phyloP scores from a whole-genome alignment of 1,140 invertebrate species.

The Aphelenchoides fujianensis region DNA sequence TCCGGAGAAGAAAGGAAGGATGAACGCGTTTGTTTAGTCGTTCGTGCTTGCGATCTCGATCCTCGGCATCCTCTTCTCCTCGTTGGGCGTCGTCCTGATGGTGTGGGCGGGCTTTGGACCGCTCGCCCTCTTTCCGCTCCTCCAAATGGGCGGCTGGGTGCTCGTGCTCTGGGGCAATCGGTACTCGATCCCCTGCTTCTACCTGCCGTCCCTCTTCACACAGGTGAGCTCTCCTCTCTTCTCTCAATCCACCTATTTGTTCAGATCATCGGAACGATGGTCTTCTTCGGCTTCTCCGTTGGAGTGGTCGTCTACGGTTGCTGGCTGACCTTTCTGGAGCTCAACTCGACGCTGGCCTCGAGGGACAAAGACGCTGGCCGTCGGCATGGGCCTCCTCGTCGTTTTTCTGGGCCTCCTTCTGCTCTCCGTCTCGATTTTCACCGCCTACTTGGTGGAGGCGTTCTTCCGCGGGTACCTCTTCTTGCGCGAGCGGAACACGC shows the following conservation, averaged over 20 bases:
- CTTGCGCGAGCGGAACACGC: neutral
- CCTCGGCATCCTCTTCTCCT: neutral
- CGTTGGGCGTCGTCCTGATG: neutral
- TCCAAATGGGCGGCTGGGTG: neutral
- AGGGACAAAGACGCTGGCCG: neutral
- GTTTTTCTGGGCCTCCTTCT: neutral
- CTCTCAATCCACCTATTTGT: neutral
- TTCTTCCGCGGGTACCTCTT: neutral
- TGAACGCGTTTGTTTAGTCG: neutral
- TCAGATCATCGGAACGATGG: neutral
- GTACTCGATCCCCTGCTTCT: slow-evolving; percentile 1
- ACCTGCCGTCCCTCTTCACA: neutral
- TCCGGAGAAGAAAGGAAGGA: neutral
- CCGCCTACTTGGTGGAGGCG: neutral
- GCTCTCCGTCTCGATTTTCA: neutral
- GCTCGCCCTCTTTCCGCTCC: neutral
- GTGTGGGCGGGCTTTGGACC: neutral
- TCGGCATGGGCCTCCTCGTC: neutral
- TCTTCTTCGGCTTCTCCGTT: neutral
- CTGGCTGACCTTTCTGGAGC: neutral
- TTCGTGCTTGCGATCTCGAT: neutral
- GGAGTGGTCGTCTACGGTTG: neutral
- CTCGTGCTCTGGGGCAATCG: slow-evolving; percentile 8
- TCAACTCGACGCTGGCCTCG: neutral
- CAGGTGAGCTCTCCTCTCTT: neutral